Evolutionary conservation across 2,888 invertebrate genomes (phyloP).

Genomic region (Octonoba sinensis): DNA sequence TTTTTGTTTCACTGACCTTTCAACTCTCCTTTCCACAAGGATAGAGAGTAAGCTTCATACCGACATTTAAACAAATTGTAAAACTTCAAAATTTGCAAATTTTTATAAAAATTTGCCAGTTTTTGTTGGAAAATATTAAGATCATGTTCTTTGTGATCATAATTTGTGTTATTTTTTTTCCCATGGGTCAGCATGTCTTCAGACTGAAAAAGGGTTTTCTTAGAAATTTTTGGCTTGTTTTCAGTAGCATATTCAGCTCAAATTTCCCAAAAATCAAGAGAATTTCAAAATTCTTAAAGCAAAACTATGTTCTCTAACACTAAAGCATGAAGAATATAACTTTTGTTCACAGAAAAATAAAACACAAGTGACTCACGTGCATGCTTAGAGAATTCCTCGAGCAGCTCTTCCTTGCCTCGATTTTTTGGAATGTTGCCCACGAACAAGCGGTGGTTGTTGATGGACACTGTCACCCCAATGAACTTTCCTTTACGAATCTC

Average conservation of each 20-base stretch:
- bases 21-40: too few relatives aligned
- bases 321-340: background rate
- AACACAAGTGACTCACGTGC: constrained; percentile 85
- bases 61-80: background rate
- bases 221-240: too few relatives aligned
- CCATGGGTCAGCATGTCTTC: too few relatives aligned
- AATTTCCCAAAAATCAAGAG: background rate
- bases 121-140: too few relatives aligned
- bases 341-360: too few relatives aligned
- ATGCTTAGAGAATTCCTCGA: constrained; percentile 99
- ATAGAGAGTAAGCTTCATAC: background rate
- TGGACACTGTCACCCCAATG: constrained; percentile 99
- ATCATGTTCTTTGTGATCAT: too few relatives aligned
- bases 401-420: constrained; percentile 99
- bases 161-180: too few relatives aligned
- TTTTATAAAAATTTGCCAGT: too few relatives aligned
- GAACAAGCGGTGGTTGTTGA: constrained; percentile 99
- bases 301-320: too few relatives aligned
- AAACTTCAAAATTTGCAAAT: too few relatives aligned
- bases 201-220: too few relatives aligned
- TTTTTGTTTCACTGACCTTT: too few relatives aligned
- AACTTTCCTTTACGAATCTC: constrained; percentile 99
- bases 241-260: background rate
- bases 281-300: background rate
- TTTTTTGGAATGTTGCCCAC: constrained; percentile 99